Evolutionary conservation across 2,113 vertebrate species (phyloP), one percentile per base, ranked within the genome.

Genomic region (Elaphurus davidianus): DNA sequence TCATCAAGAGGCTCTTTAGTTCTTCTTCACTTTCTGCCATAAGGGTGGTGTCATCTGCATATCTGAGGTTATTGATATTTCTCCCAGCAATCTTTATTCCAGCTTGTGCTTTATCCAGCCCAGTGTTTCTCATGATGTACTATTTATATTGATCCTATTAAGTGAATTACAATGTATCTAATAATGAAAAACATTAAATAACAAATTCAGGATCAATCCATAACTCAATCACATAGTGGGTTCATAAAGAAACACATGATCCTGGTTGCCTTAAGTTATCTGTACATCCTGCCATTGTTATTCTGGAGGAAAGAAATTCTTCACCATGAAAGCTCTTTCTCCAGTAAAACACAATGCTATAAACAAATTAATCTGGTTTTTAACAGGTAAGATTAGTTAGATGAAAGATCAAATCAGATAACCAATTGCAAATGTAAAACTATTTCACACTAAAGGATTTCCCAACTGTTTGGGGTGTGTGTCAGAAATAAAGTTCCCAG

Each of bases 171-270:
- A 59, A 43, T 59, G 13, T 60, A 83, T 52, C 71, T 92, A 96
- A 90, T 94, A 92, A 96, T 59, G 78, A 91, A 85, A 88, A 93
- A 82, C 7, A 55, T 10, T n/a, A 94, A 45, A 81, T 78, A 60
- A 92, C 47, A 91, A 57, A 60, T 47, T 81, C 36, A 78, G 19
- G 47, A 78, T 60, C 50, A 30, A 90, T 25, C 88, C 86, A 84
- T 36, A 7, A 55, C 5, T 50, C 79, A 87, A 79, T 67, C 36
- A 30, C 28, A 36, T 25, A 36, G 2, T 90, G 54, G 62, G 57
- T 33, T 83, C 67, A 94, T 52, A 78, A 71, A 81, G 43, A 64
- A 96, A 89, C 2, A 30, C 15, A 79, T 14, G 13, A 74, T 64
- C 8, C 43, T 81, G 12, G 19, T 28, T 95, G 45, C 87, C 25